A percentile compares a stretch with the other conserved stretches of the same genome.
These are phyloP conservation scores for Telmatherina bonti DNA, from an alignment of 2,797 vertebrate genomes.

Conservation along the genomic window DNA sequence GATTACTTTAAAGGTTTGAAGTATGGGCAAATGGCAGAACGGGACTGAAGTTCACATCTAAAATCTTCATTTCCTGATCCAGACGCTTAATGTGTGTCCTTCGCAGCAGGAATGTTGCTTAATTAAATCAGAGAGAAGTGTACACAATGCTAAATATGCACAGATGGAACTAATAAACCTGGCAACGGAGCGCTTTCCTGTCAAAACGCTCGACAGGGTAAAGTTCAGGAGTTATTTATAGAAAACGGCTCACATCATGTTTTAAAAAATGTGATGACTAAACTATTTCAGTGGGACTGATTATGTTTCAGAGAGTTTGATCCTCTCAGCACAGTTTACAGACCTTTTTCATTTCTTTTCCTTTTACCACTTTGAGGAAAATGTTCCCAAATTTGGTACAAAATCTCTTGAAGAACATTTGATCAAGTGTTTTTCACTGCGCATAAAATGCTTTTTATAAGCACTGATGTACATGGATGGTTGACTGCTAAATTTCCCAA, in stretches of 20 bases:
- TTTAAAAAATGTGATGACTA: not conserved
- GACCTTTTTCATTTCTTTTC: not conserved
- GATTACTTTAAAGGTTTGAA: not conserved
- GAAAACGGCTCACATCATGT: not conserved
- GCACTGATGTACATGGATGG: too few species aligned
- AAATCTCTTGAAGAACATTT: not conserved
- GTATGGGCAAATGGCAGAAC: slow-evolving; percentile 7
- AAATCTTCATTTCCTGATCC: not conserved
- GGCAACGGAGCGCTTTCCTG: not conserved
- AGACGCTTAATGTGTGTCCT: not conserved
- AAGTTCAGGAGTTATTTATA: not conserved
- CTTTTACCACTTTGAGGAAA: slow-evolving; percentile 5
- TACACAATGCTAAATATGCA: not conserved
- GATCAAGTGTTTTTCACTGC: not conserved
- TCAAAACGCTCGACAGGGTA: not conserved
- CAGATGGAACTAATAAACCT: not conserved
- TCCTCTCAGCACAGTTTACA: not conserved
- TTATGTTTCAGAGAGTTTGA: not conserved
- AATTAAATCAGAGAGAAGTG: not conserved
- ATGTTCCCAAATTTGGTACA: not conserved
- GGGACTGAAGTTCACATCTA: slow-evolving; percentile 1
- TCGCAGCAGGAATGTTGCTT: not conserved
- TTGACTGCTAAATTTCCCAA: too few species aligned
- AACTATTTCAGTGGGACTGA: slow-evolving; percentile 3
- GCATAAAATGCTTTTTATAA: not conserved